A percentile compares a stretch with the other conserved stretches of the same genome.
These are phyloP conservation scores for Cettia cetti DNA, from an alignment of 2,113 vertebrate genomes.

Conservation along the genomic window DNA sequence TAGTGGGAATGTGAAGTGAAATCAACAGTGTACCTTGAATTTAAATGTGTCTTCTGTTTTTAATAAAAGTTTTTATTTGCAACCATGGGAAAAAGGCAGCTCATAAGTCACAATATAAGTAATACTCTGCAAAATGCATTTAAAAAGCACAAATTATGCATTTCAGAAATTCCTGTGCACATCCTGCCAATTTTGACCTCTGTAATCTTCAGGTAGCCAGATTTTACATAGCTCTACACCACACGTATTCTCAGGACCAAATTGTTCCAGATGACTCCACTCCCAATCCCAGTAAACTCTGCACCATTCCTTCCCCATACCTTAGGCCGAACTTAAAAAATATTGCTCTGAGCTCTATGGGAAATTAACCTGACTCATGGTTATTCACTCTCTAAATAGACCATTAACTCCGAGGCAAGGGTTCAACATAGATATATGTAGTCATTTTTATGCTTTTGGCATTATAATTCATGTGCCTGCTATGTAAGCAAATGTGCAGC, in stretches of 20 bases:
- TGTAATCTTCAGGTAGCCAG: not conserved
- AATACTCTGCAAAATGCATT: not conserved
- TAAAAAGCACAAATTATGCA: not conserved
- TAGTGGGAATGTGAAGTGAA: not conserved
- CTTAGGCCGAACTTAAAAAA: not conserved
- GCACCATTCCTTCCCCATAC: not conserved
- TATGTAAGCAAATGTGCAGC: not conserved
- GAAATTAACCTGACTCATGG: not conserved
- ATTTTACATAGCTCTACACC: not conserved
- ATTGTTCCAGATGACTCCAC: not conserved
- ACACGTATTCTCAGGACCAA: not conserved
- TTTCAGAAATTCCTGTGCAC: not conserved
- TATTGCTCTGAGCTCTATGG: not conserved
- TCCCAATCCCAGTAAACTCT: not conserved
- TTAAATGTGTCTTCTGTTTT: not conserved
- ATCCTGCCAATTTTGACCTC: not conserved
- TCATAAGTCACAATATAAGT: not conserved
- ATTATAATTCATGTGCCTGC: not conserved
- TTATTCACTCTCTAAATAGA: not conserved
- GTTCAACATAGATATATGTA: not conserved
- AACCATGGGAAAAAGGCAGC: not conserved
- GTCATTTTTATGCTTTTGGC: not conserved
- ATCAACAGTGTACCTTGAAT: not conserved
- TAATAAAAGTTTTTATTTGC: not conserved
- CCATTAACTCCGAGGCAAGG: not conserved